These are phyloP conservation scores for Diarsia dahlii DNA, from an alignment of 2,888 invertebrate species.

Conservation along the genomic window DNA sequence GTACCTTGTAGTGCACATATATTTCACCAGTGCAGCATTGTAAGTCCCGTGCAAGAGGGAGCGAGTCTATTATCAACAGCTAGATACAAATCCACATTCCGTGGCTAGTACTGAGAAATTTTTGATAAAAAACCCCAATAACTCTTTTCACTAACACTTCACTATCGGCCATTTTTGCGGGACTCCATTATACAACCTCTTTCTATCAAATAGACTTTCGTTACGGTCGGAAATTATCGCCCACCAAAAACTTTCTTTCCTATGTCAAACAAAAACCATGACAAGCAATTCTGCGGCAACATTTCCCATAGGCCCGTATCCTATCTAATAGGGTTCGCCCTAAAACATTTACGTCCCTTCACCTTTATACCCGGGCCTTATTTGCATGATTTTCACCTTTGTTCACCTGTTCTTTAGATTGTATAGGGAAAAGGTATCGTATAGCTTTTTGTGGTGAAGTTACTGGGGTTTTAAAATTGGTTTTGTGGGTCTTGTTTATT, in stretches of 20 bases:
- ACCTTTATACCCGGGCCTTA: slow-evolving; percentile 20
- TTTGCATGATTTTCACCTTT: slow-evolving; percentile 55
- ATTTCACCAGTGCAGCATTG: too few species aligned
- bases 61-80: too few species aligned
- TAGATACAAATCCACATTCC: background rate
- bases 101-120: background rate
- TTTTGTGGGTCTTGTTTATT: background rate
- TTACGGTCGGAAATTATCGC: background rate
- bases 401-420: slow-evolving; percentile 20
- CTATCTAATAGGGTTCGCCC: slow-evolving; percentile 29
- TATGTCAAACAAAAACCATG: slow-evolving; percentile 31
- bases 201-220: background rate
- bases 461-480: background rate
- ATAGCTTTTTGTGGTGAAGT: slow-evolving; percentile 11
- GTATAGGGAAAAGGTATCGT: slow-evolving; percentile 21
- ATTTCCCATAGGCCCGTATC: slow-evolving; percentile 7
- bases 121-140: background rate
- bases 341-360: slow-evolving; percentile 34
- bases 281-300: slow-evolving; percentile 27
- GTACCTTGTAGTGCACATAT: background rate
- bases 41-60: too few species aligned
- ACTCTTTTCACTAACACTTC: background rate
- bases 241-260: background rate
- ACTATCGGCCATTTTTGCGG: background rate
- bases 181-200: background rate